Evolutionary conservation across 2,113 vertebrate species (phyloP).

Genomic region (Tragelaphus imberbis): DNA sequence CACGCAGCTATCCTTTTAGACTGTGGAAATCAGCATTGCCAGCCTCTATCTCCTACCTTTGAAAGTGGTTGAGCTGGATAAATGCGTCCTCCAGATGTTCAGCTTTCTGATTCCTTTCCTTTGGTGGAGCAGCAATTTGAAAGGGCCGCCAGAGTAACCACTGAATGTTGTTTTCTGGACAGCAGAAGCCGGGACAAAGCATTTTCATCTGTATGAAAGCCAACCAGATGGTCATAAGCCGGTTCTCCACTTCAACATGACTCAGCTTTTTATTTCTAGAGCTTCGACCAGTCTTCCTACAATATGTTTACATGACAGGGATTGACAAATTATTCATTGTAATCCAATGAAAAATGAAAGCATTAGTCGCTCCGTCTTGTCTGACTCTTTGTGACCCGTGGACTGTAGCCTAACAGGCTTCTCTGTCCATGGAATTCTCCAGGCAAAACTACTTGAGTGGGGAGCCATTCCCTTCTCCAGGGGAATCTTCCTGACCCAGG

Average conservation of each 20-base stretch:
- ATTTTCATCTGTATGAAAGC: background rate
- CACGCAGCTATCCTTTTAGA: background rate
- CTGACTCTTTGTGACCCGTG: background rate
- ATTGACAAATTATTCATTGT: background rate
- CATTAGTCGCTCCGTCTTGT: rapidly evolving
- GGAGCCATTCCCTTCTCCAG: background rate
- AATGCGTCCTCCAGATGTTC: background rate
- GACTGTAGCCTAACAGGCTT: background rate
- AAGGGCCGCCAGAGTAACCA: background rate
- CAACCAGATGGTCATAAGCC: background rate
- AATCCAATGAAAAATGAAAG: background rate
- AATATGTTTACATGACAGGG: background rate
- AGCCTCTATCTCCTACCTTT: background rate
- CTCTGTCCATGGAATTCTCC: background rate
- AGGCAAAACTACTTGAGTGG: background rate
- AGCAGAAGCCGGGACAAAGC: background rate
- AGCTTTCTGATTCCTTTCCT: background rate
- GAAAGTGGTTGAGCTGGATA: background rate
- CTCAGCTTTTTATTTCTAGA: background rate
- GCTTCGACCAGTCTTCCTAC: background rate
- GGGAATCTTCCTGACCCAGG: background rate
- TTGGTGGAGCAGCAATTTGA: background rate
- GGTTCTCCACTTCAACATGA: background rate
- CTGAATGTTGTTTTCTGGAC: background rate
- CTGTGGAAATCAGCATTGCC: background rate